These are phyloP conservation scores for Pristionchus mayeri DNA, from an alignment of 2,888 invertebrate genomes.

Conservation along the genomic window DNA sequence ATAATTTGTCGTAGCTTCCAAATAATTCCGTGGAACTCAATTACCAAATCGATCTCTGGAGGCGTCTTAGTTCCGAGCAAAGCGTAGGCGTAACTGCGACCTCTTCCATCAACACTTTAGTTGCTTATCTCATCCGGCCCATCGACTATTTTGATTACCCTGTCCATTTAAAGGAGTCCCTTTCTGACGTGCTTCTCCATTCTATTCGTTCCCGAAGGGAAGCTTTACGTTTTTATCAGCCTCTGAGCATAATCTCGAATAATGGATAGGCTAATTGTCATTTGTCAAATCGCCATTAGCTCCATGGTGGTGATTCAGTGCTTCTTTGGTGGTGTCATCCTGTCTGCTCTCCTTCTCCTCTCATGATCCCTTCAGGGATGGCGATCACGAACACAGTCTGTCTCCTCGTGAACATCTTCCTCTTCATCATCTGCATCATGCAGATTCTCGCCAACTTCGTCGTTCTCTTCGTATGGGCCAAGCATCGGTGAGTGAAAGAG, in stretches of 20 bases:
- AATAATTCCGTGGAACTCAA: background rate
- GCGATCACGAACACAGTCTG: slow-evolving; percentile 19
- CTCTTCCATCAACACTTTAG: background rate
- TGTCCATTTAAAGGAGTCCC: too few relatives aligned
- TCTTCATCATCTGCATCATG: slow-evolving; percentile 50
- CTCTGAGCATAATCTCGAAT: too few relatives aligned
- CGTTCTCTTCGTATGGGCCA: slow-evolving; percentile 54
- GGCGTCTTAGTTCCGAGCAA: background rate
- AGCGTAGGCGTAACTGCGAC: background rate
- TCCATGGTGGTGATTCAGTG: background rate
- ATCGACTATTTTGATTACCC: background rate
- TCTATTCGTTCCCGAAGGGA: too few relatives aligned
- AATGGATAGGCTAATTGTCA: background rate
- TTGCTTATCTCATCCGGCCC: background rate
- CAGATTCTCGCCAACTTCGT: slow-evolving; percentile 55
- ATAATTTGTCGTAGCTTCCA: background rate
- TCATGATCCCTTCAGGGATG: background rate
- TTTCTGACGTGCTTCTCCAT: too few relatives aligned
- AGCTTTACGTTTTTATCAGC: too few relatives aligned
- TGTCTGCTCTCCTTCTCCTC: too few relatives aligned
- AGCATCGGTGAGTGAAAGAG: slow-evolving; percentile 43
- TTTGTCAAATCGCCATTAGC: background rate
- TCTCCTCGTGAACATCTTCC: slow-evolving; percentile 45
- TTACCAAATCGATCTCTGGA: background rate
- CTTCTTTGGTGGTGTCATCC: background rate